Evolutionary conservation across 2,113 vertebrate genomes (phyloP), one percentile per base, ranked within the genome.

Genomic region (Myotis davidii): DNA sequence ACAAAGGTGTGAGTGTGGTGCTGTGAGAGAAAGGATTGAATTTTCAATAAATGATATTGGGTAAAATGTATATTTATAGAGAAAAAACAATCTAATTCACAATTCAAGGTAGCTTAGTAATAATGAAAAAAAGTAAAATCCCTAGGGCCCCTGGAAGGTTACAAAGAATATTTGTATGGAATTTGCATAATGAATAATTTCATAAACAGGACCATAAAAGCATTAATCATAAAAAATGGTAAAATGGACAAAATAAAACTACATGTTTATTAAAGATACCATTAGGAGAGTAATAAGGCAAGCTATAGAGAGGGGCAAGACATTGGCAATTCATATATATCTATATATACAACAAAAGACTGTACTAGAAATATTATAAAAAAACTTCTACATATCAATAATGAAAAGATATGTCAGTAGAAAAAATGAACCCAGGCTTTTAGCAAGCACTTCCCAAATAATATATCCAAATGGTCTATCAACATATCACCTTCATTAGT

Each of bases 221-320:
- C 20, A 48, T 2, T 72, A 42, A 69, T 72, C 7, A 70, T 29
- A 84, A 65, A 11, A 45, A 90, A 59, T 64, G 73, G 34, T 45
- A 82, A 64, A 67, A 37, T 61, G 16, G 48, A 48, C 42, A 94
- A n/a, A 74, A 50, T 78, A 85, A 39, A 96, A 96, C 89, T 5
- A n/a, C 42, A 34, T n/a, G 50, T 88, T 85, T 52, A 85, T 56
- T 56, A 77, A 93, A 81, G 7, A 13, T 0, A 89, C n/a, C n/a
- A 77, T n/a, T 74, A 86, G 48, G 32, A 90, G 42, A 70, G 7
- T 61, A 18, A 21, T 25, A 39, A 76, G 12, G 27, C 14, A 81
- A 95, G 27, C 13, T 76, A 8, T 61, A 65, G 56, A 82, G 21
- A 45, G 2, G 32, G 45, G 27, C n/a, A 73, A 59, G 50, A 77